A percentile compares a stretch with the other conserved stretches of the same genome.
Conservation (phyloP, 1,140 invertebrate genomes). For the Ceratitis capitata region DNA sequence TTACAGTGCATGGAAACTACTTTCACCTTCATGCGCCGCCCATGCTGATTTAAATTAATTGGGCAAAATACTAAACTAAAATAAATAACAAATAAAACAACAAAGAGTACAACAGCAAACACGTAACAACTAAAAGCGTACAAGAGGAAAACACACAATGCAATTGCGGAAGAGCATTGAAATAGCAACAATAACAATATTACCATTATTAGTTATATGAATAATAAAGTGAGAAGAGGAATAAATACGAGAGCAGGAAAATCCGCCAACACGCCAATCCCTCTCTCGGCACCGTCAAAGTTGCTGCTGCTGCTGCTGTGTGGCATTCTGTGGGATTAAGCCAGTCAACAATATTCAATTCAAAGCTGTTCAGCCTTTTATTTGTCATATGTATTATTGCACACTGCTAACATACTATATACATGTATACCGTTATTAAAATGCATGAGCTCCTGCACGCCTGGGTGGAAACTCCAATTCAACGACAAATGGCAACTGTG, state of each 20-base stretch:
- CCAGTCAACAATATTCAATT: background rate
- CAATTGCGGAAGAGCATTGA: no score
- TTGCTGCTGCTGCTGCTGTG: background rate
- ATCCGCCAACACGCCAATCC: no score
- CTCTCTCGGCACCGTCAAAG: no score
- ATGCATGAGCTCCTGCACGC: background rate
- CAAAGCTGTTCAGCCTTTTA: background rate
- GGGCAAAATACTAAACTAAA: background rate
- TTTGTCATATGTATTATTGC: background rate
- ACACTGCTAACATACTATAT: no score
- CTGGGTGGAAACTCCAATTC: background rate
- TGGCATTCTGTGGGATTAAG: background rate
- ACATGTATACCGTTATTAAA: background rate
- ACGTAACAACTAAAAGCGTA: no score
- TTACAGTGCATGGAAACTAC: background rate
- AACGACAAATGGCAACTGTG: background rate
- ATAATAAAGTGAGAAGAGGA: background rate
- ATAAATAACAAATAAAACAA: background rate
- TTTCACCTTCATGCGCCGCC: background rate
- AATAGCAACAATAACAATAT: background rate
- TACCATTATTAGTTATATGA: background rate
- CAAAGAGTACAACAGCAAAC: background rate
- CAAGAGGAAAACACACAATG: background rate
- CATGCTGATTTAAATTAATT: slow-evolving; percentile 2
- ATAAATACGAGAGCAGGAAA: background rate